phyloP scores from a whole-genome alignment of 2,113 vertebrate species.

The Grammomys dolichurus region DNA sequence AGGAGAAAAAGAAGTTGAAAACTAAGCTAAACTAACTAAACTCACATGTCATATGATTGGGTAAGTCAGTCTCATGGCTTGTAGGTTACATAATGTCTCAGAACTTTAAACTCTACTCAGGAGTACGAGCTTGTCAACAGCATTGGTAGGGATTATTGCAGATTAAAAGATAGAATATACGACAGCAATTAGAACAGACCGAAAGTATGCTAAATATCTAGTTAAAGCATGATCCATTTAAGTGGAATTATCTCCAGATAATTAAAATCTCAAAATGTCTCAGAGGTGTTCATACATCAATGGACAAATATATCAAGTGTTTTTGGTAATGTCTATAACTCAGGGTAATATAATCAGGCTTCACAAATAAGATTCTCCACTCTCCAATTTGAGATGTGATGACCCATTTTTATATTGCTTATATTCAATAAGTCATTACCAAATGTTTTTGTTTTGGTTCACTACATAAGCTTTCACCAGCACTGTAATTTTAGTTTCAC shows the following conservation, averaged over 20 bases:
- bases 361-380: neutral
- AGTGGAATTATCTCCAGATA: neutral
- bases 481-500: neutral
- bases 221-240: neutral
- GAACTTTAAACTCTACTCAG: neutral
- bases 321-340: neutral
- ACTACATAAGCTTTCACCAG: constrained; percentile 15
- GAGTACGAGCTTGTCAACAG: neutral
- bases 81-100: neutral
- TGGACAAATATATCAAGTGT: neutral
- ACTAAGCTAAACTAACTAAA: neutral
- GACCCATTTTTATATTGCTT: constrained; percentile 25
- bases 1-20: neutral
- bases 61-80: neutral
- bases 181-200: neutral
- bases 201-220: constrained; percentile 19
- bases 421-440: neutral
- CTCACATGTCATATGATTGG: neutral
- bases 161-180: neutral
- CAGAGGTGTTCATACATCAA: neutral
- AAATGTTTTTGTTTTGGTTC: constrained; percentile 54
- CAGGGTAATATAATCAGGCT: neutral
- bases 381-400: neutral
- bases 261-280: constrained; percentile 14
- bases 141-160: neutral